These are phyloP conservation scores for Drosophila rufa DNA, from an alignment of 1,140 invertebrate genomes.

Conservation along the genomic window DNA sequence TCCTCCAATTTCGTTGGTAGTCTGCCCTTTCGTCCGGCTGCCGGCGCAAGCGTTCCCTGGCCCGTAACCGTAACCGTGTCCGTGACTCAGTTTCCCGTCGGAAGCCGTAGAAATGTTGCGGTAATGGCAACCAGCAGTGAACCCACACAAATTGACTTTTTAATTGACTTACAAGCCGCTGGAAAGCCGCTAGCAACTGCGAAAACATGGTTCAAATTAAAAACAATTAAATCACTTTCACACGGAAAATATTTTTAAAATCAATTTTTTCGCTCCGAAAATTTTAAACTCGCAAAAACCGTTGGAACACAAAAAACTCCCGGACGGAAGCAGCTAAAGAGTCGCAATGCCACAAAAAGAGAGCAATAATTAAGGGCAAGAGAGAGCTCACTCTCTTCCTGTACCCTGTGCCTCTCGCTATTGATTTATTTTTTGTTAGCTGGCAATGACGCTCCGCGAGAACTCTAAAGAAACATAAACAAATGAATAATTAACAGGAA, in stretches of 20 bases:
- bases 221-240: conserved; percentile 13
- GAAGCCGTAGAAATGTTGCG: conserved; percentile 66
- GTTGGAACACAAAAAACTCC: conserved; percentile 42
- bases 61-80: conserved; percentile 24
- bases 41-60: conserved; percentile 19
- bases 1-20: conserved; percentile 46
- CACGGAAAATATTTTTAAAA: conserved; percentile 8
- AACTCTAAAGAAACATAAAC: conserved; percentile 44
- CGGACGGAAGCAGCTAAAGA: conserved; percentile 38
- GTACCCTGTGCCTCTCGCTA: conserved; percentile 32
- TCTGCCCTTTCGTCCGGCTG: conserved; percentile 29
- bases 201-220: conserved; percentile 52
- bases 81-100: conserved; percentile 49
- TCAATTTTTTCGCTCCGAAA: not conserved
- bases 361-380: conserved; percentile 2
- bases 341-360: conserved; percentile 11
- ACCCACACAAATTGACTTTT: conserved; percentile 66
- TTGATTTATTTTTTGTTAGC: conserved; percentile 69
- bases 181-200: conserved; percentile 62
- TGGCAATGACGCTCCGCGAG: conserved; percentile 50
- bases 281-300: conserved; percentile 27
- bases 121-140: conserved; percentile 52
- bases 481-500: conserved; percentile 16
- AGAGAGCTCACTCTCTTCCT: conserved; percentile 18
- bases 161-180: conserved; percentile 74